These are phyloP conservation scores for Tetraneura akinire DNA, from an alignment of 1,140 invertebrate genomes.

Conservation along the genomic window DNA sequence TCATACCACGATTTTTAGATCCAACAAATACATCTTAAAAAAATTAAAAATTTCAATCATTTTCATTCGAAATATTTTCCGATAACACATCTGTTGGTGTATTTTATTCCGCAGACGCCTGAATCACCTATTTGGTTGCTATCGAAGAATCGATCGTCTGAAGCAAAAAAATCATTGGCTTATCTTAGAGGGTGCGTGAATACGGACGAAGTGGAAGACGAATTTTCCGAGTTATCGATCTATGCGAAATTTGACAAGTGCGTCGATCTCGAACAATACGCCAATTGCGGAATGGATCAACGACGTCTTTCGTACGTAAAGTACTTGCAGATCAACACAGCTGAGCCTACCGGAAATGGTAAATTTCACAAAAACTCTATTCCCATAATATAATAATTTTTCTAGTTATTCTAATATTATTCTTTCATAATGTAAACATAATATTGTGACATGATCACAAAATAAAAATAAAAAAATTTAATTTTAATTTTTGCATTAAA, in stretches of 20 bases:
- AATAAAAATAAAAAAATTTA: background rate
- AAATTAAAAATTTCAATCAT: no score
- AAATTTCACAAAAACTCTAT: no score
- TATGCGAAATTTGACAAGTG: constrained; percentile 53
- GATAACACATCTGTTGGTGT: no score
- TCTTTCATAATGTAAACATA: no score
- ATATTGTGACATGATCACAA: no score
- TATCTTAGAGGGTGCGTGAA: constrained; percentile 62
- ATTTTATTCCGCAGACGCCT: constrained; percentile 59
- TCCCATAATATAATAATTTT: no score
- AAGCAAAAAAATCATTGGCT: constrained; percentile 61
- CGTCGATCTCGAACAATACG: constrained; percentile 32
- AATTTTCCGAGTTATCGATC: constrained; percentile 60
- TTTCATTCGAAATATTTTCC: no score
- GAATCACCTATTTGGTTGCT: constrained; percentile 70
- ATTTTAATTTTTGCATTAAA: no score
- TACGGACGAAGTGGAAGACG: constrained; percentile 60
- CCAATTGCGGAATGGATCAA: constrained; percentile 15
- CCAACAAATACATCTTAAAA: no score
- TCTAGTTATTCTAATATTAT: no score
- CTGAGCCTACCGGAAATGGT: background rate
- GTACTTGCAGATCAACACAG: constrained; percentile 34
- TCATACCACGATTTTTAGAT: no score
- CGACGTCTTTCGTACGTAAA: constrained; percentile 37
- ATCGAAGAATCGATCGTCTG: constrained; percentile 60